Percentiles rank a stretch among this genome's conserved stretches.
Evolutionary conservation across 2,888 invertebrate genomes (phyloP).

Genomic region (Nyleta sp.): DNA sequence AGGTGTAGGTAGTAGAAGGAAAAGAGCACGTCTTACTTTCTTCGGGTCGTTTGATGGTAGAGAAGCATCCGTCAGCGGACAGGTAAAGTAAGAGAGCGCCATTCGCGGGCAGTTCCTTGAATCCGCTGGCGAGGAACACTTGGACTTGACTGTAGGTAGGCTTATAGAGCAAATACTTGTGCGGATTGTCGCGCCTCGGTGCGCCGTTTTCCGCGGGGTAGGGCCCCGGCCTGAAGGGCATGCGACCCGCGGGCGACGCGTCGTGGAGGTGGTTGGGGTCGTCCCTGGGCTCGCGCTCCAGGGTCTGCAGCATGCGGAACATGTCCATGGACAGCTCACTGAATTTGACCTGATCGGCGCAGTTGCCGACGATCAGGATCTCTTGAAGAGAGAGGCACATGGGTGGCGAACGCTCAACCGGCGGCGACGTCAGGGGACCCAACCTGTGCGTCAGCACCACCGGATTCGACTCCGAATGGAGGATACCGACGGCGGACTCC

Average conservation of each 20-base stretch:
- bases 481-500: constrained; percentile 93
- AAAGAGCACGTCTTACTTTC: constrained; percentile 88
- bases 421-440: constrained; percentile 92
- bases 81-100: constrained; percentile 96
- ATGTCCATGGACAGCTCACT: constrained; percentile 98
- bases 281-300: constrained; percentile 96
- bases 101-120: constrained; percentile 95
- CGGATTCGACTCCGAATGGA: constrained; percentile 93
- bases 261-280: constrained; percentile 89
- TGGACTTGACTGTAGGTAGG: constrained; percentile 97
- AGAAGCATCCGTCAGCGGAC: constrained; percentile 95
- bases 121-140: constrained; percentile 95
- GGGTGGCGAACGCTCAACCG: constrained; percentile 92
- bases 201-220: constrained; percentile 89
- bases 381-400: constrained; percentile 96
- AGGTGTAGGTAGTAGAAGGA: too few relatives aligned
- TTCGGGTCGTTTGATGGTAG: constrained; percentile 92
- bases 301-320: constrained; percentile 97
- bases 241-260: constrained; percentile 87
- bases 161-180: constrained; percentile 97
- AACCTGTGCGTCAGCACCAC: constrained; percentile 94
- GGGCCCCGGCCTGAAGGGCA: constrained; percentile 84
- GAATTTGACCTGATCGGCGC: constrained; percentile 97
- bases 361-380: constrained; percentile 96
- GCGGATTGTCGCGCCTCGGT: constrained; percentile 93